phyloP scores from a whole-genome alignment of 2,113 vertebrate species.

The Bucco capensis region DNA sequence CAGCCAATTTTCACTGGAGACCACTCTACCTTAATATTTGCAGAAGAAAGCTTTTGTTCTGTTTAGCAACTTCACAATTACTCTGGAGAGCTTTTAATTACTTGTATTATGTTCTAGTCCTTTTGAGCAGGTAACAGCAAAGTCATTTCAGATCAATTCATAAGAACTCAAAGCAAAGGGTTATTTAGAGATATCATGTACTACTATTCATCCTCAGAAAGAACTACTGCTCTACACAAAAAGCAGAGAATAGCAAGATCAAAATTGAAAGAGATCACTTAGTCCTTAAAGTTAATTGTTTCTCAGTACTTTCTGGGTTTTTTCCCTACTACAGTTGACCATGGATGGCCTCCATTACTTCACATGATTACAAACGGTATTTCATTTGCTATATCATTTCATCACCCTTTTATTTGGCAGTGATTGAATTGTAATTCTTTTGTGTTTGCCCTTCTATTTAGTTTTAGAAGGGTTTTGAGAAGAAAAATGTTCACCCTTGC shows the following conservation, averaged over 20 bases:
- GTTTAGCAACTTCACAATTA: not conserved
- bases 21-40: not conserved
- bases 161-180: not conserved
- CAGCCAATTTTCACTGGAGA: not conserved
- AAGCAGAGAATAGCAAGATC: slow-evolving; percentile 24
- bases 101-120: not conserved
- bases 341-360: not conserved
- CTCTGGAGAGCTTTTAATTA: not conserved
- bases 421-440: slow-evolving; percentile 10
- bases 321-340: not conserved
- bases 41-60: not conserved
- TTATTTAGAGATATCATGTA: not conserved
- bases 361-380: slow-evolving; percentile 30
- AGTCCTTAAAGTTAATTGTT: slow-evolving; percentile 56
- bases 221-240: not conserved
- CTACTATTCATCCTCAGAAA: slow-evolving; percentile 13
- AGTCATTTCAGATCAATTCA: not conserved
- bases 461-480: not conserved
- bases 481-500: not conserved
- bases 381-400: too few species aligned
- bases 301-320: not conserved
- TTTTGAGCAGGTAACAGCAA: not conserved
- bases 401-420: slow-evolving; percentile 27
- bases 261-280: slow-evolving; percentile 56
- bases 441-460: not conserved